Evolutionary conservation across 1,140 invertebrate genomes (phyloP), one percentile per base, ranked within the genome.

Genomic region (Drosophila miranda): DNA sequence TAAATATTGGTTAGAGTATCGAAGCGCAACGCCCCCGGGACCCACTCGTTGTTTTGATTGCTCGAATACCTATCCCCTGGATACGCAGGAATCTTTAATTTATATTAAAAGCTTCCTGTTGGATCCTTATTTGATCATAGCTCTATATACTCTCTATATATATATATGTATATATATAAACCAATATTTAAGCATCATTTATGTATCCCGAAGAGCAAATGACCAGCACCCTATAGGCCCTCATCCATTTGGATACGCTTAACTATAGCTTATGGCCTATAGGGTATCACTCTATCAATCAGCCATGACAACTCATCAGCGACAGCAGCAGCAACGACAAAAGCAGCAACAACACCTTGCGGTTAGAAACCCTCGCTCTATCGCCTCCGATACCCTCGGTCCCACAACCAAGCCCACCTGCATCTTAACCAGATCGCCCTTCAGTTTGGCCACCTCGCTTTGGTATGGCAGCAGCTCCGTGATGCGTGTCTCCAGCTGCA

Each of bases 401-500:
- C 28, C 19, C 11, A 2, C 1, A 5, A 14, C 14, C 46, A n/a
- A 14, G 7, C 53, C 38, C 51, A 91, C 90, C 83, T 91, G 88
- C 80, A 91, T 80, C 75, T 92, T 92, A 28, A 90, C 74, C 56
- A 93, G 86, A 88, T 93, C 93, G 16, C 91, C 90, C 75, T 92
- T 91, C 43, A 93, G 71, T 60, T 88, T 80, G 58, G 80, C 82
- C 72, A 93, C 76, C 82, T 93, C 92, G 54, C 82, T 90, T 56
- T 92, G 91, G 72, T 93, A 90, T 61, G 90, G 78, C 64, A 91
- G 69, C 61, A 93, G 80, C 66, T 93, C 93, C 4, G 81, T 88
- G 51, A 94, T 89, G 70, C 93, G 91, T 67, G 92, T 86, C 78
- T 93, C 92, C 68, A 94, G 81, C 49, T 89, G 90, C 34, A 83